Evolutionary conservation across 1,140 invertebrate genomes (phyloP), one percentile per base, ranked within the genome.

Genomic region (Bacillus rossius): DNA sequence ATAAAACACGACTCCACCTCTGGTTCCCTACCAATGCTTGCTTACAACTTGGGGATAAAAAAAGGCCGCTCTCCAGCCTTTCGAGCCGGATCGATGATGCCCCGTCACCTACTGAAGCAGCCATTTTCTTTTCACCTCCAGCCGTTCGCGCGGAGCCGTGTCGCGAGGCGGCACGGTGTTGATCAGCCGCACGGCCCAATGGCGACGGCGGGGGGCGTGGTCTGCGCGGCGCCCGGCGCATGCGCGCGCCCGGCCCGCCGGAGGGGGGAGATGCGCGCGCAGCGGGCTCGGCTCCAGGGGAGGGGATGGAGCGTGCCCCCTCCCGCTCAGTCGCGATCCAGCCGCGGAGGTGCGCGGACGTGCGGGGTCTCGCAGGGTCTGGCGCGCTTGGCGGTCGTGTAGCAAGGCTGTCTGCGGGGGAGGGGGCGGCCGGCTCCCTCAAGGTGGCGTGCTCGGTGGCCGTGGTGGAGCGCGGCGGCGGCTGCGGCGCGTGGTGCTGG

Each of bases 151-250:
- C 63, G 55, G 61, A 64, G 67, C 61, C 64, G 67, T 62, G 64
- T 57, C 54, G 55, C 64, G 62, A 53, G 42, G 45, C 54, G 58
- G 48, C 59, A 51, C 41, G 34, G 68, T 66, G 64, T 66, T 64
- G 63, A 72, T 71, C 66, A 69, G 71, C 64, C 70, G 69, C 55
- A 63, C 67, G 14, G 67, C 61, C 59, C 66, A 66, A 58, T 75
- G 74, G 74, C 73, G 74, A 61, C 62, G 69, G 62, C 61, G 68
- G 66, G 7, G 13, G 16, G 53, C n/a, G n/a, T n/a, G n/a, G n/a
- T n/a, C n/a, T n/a, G 59, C 71, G 53, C 23, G 37, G 37, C 37
- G 0, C 17, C 10, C 17, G 40, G 22, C 20, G 40, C 29, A 34
- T 40, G 58, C 50, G 29, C 42, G 10, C 60, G 51, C 59, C 25